Evolutionary conservation across 35 echinoderm and acorn worm genomes (phyloP), one percentile per base, ranked within the genome.

Genomic region (Eucidaris tribuloides): DNA sequence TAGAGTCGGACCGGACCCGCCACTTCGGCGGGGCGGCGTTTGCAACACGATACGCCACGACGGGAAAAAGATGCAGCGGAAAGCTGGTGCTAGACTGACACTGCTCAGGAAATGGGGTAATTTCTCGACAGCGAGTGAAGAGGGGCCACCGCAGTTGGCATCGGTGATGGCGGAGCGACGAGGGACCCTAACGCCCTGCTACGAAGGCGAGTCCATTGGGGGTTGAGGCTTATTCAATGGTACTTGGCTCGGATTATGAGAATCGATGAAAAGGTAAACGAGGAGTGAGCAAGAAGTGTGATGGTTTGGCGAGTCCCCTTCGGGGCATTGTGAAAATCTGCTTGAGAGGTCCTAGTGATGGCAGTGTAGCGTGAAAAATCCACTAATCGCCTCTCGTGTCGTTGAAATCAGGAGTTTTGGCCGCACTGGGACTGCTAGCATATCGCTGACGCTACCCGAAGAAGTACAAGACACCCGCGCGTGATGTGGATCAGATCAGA

Each of bases 281-380:
- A 35, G 25, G 61, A 33, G 46, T 7, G 46, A 7, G 7, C 1
- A 43, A n/a, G 68, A 74, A 74, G 68, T 74, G 68, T 44, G 68
- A 74, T 74, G 38, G 22, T 38, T 74, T 74, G 44, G 68, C 68
- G 22, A 5, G 19, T 27, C 7, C 68, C 44, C 68, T 40, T 74
- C 37, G 38, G 68, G 68, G 68, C 68, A 74, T 74, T 74, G 68
- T 22, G 37, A 38, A 74, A n/a, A 11, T 33, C 68, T 41, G 68
- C 41, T 44, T 36, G 44, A 42, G 4, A 74, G 48, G 48, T 52
- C 48, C 68, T 74, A 2, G 68, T 35, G 68, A 17, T 74, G 68
- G 68, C 68, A 74, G 7, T 22, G 68, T n/a, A 44, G 39, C 68
- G 68, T 74, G 68, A 74, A 74, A 14, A 74, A 74, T 74, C 68